Conservation (phyloP, 1,140 invertebrate species). For the Pogonognathellus flavescens region DNA sequence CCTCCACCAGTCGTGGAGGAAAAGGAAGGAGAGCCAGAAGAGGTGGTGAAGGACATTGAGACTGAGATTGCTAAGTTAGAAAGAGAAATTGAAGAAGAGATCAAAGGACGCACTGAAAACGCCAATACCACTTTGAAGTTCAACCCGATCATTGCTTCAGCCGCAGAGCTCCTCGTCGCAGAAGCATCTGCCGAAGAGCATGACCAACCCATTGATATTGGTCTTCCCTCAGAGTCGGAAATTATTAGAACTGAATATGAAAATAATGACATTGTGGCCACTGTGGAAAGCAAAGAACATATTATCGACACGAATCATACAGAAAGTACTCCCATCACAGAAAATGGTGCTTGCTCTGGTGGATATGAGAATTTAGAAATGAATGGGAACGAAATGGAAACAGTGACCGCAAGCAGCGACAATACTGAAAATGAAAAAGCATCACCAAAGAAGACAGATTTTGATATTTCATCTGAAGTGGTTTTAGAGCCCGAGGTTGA, state of each 20-base stretch:
- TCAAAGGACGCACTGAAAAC: conserved; percentile 29
- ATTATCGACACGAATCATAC: too few species aligned
- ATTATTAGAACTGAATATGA: too few species aligned
- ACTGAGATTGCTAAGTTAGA: conserved; percentile 24
- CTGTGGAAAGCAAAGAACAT: too few species aligned
- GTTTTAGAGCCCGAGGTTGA: conserved; percentile 4
- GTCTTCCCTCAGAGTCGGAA: too few species aligned
- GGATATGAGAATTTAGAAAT: too few species aligned
- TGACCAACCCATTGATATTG: background rate
- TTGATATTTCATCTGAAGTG: background rate
- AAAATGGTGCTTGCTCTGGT: too few species aligned
- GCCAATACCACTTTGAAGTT: conserved; percentile 21
- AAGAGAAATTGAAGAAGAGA: conserved; percentile 31
- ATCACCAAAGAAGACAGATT: background rate
- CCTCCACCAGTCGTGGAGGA: background rate
- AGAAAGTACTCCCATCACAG: too few species aligned
- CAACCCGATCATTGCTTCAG: conserved; percentile 23
- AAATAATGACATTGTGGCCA: too few species aligned
- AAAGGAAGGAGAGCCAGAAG: background rate
- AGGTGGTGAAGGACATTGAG: conserved; percentile 26
- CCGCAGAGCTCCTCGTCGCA: background rate
- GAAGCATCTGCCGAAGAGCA: background rate
- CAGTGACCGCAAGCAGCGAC: too few species aligned
- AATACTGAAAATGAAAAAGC: too few species aligned
- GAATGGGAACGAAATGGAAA: too few species aligned